Evolutionary conservation across 2,113 vertebrate species (phyloP), one percentile per base, ranked within the genome.

Genomic region (Gila orcuttii): DNA sequence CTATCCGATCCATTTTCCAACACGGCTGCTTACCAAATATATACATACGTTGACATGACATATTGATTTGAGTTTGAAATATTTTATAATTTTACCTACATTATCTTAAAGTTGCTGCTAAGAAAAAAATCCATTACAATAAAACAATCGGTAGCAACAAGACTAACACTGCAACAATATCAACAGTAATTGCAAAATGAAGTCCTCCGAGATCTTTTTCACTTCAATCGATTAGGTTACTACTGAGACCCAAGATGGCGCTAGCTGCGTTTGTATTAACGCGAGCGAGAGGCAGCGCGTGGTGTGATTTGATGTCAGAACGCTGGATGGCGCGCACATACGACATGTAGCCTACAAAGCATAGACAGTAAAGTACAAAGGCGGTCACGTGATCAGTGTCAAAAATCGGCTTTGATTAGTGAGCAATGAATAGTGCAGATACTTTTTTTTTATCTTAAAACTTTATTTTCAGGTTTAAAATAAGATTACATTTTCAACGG

Each of bases 231-330:
- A 75, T 25, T 15, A 45, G 28, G 28, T 1, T 28, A 28, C 28
- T 28, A 28, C 10, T 74, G 11, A 74, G 39, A 50, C 73, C 4
- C 73, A 75, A 75, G 73, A 75, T 75, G 42, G 73, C 23, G 73
- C 73, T 42, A 75, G 33, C 1, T 73, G 39, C 36, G 10, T 23
- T 75, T 75, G 73, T 17, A 50, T 75, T 7, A 33, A 17, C 7
- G 28, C 28, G 62, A 66, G 57, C 11, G 3, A 12, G 59, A 23
- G 59, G 23, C 8, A 1, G 39, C 39, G 39, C 55, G 55, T 19
- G 55, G 57, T n/a, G 59, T 11, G 23, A 60, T 39, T 39, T 39
- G 52, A 66, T 19, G 64, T 66, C 28, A 17, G 64, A 33, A 2
- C 13, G 15, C 64, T 68, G 31, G 64, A 33, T 33, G 31, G 15